A percentile compares a stretch with the other conserved stretches of the same genome.
These are phyloP conservation scores for Sternotherus odoratus DNA, from an alignment of 2,797 vertebrate genomes.

Conservation along the genomic window DNA sequence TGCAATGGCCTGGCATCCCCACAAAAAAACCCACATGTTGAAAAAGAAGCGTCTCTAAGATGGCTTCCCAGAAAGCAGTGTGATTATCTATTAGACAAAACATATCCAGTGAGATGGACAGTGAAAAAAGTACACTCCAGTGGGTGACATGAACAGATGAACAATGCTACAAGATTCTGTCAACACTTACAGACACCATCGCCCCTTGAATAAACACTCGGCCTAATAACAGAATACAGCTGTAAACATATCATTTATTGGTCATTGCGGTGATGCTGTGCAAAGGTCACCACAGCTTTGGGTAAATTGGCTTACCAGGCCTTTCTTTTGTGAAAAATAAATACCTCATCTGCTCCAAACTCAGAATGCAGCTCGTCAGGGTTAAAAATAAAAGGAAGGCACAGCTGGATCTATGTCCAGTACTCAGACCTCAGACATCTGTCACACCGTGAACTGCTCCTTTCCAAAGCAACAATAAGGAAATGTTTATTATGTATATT, in stretches of 20 bases:
- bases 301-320: background rate
- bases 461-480: background rate
- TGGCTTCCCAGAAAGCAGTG: conserved; percentile 51
- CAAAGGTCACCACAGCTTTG: background rate
- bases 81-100: conserved; percentile 62
- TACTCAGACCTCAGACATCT: background rate
- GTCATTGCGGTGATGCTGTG: fast-evolving
- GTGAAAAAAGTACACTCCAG: background rate
- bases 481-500: background rate
- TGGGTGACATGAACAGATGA: conserved; percentile 49
- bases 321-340: background rate
- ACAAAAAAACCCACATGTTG: conserved; percentile 61
- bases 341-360: background rate
- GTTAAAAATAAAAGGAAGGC: background rate
- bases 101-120: conserved; percentile 35
- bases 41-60: conserved; percentile 68
- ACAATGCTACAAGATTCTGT: conserved; percentile 42
- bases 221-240: background rate
- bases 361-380: background rate
- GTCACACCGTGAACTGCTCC: too few relatives aligned
- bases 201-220: conserved; percentile 10
- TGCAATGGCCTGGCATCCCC: conserved; percentile 73
- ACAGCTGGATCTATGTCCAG: too few relatives aligned
- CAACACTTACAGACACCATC: conserved; percentile 4
- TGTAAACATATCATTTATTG: background rate